Conservation (phyloP, 2,113 vertebrate species). For the Isichthys henryi region DNA sequence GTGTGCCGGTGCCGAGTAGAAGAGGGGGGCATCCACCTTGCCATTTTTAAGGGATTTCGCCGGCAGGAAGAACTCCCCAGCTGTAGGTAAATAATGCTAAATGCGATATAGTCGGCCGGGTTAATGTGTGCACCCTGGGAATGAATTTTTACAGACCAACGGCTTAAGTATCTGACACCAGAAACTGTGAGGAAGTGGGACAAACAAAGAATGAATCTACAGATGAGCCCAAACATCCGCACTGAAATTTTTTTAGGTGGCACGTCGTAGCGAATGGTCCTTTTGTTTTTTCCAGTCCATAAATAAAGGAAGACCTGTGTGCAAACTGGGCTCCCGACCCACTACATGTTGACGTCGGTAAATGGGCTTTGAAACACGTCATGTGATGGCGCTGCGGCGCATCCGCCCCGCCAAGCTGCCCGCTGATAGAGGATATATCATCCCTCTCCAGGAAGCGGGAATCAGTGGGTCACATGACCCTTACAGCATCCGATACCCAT, state of each 20-base stretch:
- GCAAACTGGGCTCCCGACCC: neutral
- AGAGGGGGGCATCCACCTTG: neutral
- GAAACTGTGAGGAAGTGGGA: neutral
- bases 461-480: neutral
- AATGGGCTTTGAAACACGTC: neutral
- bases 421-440: neutral
- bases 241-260: neutral
- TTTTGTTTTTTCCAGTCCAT: neutral
- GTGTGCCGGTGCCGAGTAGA: neutral
- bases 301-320: neutral
- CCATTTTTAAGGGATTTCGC: neutral
- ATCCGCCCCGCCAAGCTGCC: neutral
- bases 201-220: neutral
- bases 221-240: neutral
- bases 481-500: neutral
- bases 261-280: neutral
- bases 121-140: neutral
- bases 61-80: neutral
- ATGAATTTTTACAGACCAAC: neutral
- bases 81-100: neutral
- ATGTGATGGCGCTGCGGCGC: neutral
- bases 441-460: neutral
- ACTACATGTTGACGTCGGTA: neutral
- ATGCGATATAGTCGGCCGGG: neutral
- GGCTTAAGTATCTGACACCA: neutral